Evolutionary conservation across 2,113 vertebrate species (phyloP), one percentile per base, ranked within the genome.

Genomic region (Scomber colias): DNA sequence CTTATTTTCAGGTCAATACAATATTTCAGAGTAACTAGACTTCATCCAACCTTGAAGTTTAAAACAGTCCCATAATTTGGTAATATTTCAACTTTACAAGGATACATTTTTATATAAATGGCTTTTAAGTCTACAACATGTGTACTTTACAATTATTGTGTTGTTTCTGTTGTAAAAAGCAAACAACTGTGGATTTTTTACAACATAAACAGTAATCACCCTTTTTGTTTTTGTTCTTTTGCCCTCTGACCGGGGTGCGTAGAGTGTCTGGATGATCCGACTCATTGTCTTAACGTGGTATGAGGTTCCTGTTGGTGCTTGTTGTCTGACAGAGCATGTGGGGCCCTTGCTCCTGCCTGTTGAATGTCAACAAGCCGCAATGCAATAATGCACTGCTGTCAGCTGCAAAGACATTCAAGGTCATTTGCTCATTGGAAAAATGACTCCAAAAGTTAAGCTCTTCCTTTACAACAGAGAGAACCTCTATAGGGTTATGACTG

Each of bases 341-440:
- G 93, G 94, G 90, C 93, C 93, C 92, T 89, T 76, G 86, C 86
- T 82, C 64, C 82, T 87, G 90, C 89, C 84, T 94, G 89, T 92
- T 93, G 89, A 94, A 93, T 93, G 92, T 95, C 94, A 95, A 94
- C 94, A 95, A 79, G 76, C 75, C 73, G 81, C 64, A 10, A 80
- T 61, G 87, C 87, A 91, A 69, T 90, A 93, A 90, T 89, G 87
- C 88, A 75, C 60, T 71, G 84, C 79, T 89, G 86, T 93, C 87
- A 90, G 77, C 80, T 87, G 77, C 75, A 87, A 83, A 91, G 88
- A 81, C 79, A 40, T 72, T 71, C 91, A 92, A 93, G 91, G 91
- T 93, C 89, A 88, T 91, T 92, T 77, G 62, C 71, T 76, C 70
- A 67, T 68, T 66, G 70, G 56, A 77, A 77, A 49, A 59, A 62